Evolutionary conservation across 2,797 vertebrate species (phyloP), one percentile per base, ranked within the genome.

Genomic region (Bovichtus variegatus): DNA sequence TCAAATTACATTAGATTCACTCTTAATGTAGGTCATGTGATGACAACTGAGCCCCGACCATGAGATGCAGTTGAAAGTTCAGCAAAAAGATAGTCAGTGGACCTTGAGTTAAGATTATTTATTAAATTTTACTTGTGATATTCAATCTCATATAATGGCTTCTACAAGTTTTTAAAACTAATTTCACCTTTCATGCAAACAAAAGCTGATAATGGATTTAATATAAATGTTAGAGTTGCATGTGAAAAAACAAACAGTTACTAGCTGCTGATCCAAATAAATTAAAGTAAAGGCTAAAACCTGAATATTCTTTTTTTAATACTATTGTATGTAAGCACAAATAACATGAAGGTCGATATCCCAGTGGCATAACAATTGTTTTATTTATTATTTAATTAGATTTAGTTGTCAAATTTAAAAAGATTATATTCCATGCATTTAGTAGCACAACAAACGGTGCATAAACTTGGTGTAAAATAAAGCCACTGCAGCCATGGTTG

Each of bases 401-500:
- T 27, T 18, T 25, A 49, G 25, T 63, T 47, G 4, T 3, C 18
- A 25, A 21, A 58, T 43, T 36, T 21, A 54, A n/a, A 25, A 31
- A 13, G 0, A 44, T 40, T 31, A 2, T 12, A 19, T 41, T 44
- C 8, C 10, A 34, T 40, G 11, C 11, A 50, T 67, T 49, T 21
- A 18, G 40, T 13, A 12, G 25, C 16, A 65, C n/a, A 61, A 54
- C n/a, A 25, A 70, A 36, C 13, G 0, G 12, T 25, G 27, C 15
- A 34, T 62, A 54, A n/a, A 47, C 29, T 9, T 51, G 7, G 1
- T 60, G 19, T 59, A 31, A 85, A 74, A 70, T 36, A 31, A 71
- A 73, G 10, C n/a, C n/a, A 16, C 63, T 36, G 61, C 58, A 55
- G 70, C 44, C 58, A 79, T 25, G 19, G 43, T n/a, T 80, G 79